These are phyloP conservation scores for Gorsachius goisagi DNA, from an alignment of 2,113 vertebrate species.

Conservation along the genomic window DNA sequence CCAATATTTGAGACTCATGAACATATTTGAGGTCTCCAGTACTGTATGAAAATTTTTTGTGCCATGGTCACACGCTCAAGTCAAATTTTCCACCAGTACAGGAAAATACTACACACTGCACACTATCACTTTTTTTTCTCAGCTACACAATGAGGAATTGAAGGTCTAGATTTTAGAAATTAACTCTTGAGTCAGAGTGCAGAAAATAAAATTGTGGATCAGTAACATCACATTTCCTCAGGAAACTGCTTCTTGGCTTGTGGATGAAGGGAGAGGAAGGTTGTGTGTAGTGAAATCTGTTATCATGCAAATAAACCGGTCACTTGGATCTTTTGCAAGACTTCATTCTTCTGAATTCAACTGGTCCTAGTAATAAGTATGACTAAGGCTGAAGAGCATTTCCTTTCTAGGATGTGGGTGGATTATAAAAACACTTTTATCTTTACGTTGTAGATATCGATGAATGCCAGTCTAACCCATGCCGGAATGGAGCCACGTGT, in stretches of 20 bases:
- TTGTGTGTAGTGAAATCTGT: not conserved
- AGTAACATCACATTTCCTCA: not conserved
- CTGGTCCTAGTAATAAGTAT: not conserved
- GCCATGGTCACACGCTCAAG: not conserved
- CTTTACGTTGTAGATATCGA: constrained; percentile 84
- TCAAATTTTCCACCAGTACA: not conserved
- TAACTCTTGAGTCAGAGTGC: not conserved
- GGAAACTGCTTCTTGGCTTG: not conserved
- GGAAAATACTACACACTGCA: not conserved
- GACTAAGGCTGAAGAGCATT: not conserved
- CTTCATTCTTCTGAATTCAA: not conserved
- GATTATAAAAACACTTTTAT: not conserved
- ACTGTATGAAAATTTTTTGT: not conserved
- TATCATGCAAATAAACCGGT: not conserved
- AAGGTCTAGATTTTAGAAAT: not conserved
- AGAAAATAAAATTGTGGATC: not conserved
- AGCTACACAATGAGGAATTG: not conserved
- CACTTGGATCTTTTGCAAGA: not conserved
- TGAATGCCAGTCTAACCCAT: constrained; percentile 94
- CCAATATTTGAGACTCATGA: not conserved
- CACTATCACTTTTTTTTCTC: not conserved
- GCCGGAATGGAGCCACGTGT: constrained; percentile 92
- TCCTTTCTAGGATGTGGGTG: not conserved
- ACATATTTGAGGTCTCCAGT: not conserved
- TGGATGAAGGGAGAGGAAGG: not conserved